phyloP scores from a whole-genome alignment of 2,113 vertebrate genomes.

The Oncorhynchus masou region DNA sequence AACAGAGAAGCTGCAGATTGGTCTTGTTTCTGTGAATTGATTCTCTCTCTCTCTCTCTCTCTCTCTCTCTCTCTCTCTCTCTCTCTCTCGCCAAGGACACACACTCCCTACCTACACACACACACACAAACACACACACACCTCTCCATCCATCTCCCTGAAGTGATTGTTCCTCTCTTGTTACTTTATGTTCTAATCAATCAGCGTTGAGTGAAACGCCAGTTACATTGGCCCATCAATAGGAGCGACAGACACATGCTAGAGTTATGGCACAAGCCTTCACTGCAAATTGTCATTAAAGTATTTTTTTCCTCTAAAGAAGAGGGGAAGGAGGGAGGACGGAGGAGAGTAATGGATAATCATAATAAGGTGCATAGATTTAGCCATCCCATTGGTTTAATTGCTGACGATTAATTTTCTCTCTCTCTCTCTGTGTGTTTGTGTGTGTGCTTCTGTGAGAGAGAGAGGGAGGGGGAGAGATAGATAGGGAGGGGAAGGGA shows the following conservation, averaged over 20 bases:
- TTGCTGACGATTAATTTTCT: constrained; percentile 55
- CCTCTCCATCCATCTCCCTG: constrained; percentile 75
- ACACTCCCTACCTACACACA: too few relatives aligned
- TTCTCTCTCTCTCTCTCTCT: too few relatives aligned
- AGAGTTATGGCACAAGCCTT: constrained; percentile 80
- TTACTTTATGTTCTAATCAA: constrained; percentile 88
- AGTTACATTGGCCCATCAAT: constrained; percentile 82
- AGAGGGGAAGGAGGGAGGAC: constrained; percentile 44
- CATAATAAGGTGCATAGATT: constrained; percentile 71
- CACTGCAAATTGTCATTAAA: constrained; percentile 82
- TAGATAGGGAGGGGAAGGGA: constrained; percentile 30
- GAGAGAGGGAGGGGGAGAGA: not conserved
- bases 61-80: too few relatives aligned
- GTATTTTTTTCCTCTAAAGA: constrained; percentile 52
- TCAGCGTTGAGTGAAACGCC: constrained; percentile 82
- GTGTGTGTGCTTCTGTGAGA: not conserved
- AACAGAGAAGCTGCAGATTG: too few relatives aligned
- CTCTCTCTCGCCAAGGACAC: too few relatives aligned
- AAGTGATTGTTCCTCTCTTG: constrained; percentile 82
- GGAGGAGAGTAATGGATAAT: constrained; percentile 70
- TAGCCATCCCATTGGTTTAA: constrained; percentile 69
- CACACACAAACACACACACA: constrained; percentile 5
- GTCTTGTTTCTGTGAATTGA: too few relatives aligned
- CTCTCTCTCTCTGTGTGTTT: not conserved
- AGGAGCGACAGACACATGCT: constrained; percentile 73